Evolutionary conservation across 2,888 invertebrate species (phyloP).

Genomic region (Steinernema scapterisci): DNA sequence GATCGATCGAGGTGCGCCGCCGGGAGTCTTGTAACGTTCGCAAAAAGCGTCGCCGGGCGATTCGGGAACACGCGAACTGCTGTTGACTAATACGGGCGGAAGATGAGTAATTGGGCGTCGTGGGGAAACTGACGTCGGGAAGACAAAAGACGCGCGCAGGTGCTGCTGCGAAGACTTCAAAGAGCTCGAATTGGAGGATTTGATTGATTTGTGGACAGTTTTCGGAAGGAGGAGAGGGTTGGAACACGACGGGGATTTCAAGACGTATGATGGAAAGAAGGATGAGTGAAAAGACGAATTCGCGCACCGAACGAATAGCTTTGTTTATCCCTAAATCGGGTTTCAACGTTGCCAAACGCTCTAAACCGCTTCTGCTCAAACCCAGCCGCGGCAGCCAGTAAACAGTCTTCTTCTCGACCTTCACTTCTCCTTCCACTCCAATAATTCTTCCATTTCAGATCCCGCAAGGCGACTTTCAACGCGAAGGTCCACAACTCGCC

Average conservation of each 20-base stretch:
- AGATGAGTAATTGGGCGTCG: not conserved
- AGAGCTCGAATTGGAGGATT: not conserved
- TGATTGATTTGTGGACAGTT: too few species aligned
- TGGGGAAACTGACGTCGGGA: not conserved
- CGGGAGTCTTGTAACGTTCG: not conserved
- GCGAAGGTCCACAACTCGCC: conserved; percentile 26
- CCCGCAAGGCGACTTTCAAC: conserved; percentile 6
- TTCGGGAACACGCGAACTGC: not conserved
- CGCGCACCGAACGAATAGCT: not conserved
- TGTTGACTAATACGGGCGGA: conserved; percentile 29
- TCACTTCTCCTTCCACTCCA: too few species aligned
- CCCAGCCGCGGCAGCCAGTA: too few species aligned
- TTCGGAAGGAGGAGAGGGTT: too few species aligned
- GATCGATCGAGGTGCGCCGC: conserved; percentile 13
- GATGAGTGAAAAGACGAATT: too few species aligned
- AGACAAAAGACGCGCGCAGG: not conserved
- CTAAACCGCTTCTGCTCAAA: too few species aligned
- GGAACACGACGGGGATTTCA: too few species aligned
- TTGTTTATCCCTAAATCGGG: not conserved
- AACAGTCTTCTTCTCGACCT: too few species aligned
- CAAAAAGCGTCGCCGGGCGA: not conserved
- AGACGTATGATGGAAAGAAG: too few species aligned
- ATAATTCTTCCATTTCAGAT: not conserved
- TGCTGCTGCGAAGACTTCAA: not conserved
- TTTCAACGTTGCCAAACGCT: not conserved